Evolutionary conservation across 2,888 invertebrate genomes (phyloP), one percentile per base, ranked within the genome.

Genomic region (Caenorhabditis auriculariae): DNA sequence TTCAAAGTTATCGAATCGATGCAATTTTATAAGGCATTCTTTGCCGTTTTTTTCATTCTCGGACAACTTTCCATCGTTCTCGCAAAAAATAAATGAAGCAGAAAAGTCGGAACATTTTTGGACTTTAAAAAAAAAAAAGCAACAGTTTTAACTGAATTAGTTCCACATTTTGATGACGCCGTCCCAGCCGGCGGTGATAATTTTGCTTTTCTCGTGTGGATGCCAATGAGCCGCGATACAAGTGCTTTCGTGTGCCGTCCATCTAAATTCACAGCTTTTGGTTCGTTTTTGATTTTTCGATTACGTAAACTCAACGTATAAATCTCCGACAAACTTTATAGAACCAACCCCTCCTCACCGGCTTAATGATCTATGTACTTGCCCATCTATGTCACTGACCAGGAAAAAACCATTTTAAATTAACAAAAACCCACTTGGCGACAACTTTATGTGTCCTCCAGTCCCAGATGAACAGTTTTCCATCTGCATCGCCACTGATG

Each of bases 181-280:
- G 84, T 99, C 98, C 98, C 98, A 99, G 46, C 98, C 95, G 39
- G 94, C 94, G 0, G 95, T 93, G n/a, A 91, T 90, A 53, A 99
- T 87, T 82, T 92, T 91, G 81, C 94, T 94, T 2, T 95, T 91
- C 83, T 99, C 98, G 82, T 98, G 96, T 0, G 98, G 98, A 85
- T 98, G 96, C 98, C 98, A 99, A 17, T 96, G 85, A 0, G 67
- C 88, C 17, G 89, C 88, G 63, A 95, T 95, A 82, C 96, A 96
- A 12, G 96, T 95, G 60, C 91, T 91, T 74, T 98, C 95, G 82
- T 99, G 98, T 0, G 98, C 98, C 83, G 96, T 95, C 91, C 98
- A 96, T 82, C 94, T 72, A n/a, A n/a, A n/a, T n/a, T n/a, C n/a
- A n/a, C n/a, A n/a, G n/a, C n/a, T n/a, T n/a, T n/a, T n/a, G n/a